phyloP scores from a whole-genome alignment of 2,797 vertebrate genomes.

The Galaxias olidus region DNA sequence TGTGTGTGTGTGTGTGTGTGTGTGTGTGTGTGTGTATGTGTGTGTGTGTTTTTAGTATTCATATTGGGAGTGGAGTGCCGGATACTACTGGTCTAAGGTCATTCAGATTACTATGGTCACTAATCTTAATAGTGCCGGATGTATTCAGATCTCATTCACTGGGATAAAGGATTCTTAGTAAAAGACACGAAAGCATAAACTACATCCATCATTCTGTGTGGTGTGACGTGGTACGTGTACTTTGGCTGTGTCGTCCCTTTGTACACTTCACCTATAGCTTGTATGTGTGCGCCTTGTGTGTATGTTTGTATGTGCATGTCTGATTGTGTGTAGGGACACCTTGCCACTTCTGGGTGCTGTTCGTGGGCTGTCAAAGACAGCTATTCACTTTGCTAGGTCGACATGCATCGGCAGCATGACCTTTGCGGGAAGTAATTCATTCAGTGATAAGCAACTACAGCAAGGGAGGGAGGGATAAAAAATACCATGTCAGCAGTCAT shows the following conservation, averaged over 20 bases:
- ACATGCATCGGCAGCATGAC: conserved; percentile 50
- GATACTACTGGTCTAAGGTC: conserved; percentile 45
- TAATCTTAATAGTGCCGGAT: conserved; percentile 55
- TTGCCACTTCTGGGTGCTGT: conserved; percentile 37
- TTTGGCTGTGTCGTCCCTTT: background rate
- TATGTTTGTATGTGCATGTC: background rate
- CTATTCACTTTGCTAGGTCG: conserved; percentile 53
- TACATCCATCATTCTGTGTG: background rate
- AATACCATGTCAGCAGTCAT: conserved; percentile 54
- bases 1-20: conserved; percentile 31
- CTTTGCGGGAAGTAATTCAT: conserved; percentile 55
- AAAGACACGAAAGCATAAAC: background rate
- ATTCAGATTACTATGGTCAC: conserved; percentile 60
- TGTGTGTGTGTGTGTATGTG: background rate
- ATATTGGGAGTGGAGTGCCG: conserved; percentile 30
- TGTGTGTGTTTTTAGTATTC: background rate
- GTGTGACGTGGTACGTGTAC: background rate
- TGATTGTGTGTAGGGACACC: background rate
- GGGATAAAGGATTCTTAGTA: conserved; percentile 38
- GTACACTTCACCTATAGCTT: background rate
- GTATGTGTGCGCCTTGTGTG: background rate
- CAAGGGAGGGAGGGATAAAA: conserved; percentile 27
- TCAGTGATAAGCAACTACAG: conserved; percentile 45
- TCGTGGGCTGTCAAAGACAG: conserved; percentile 44
- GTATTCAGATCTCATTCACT: conserved; percentile 32